phyloP scores from a whole-genome alignment of 2,113 vertebrate species.

The Guaruba guarouba region DNA sequence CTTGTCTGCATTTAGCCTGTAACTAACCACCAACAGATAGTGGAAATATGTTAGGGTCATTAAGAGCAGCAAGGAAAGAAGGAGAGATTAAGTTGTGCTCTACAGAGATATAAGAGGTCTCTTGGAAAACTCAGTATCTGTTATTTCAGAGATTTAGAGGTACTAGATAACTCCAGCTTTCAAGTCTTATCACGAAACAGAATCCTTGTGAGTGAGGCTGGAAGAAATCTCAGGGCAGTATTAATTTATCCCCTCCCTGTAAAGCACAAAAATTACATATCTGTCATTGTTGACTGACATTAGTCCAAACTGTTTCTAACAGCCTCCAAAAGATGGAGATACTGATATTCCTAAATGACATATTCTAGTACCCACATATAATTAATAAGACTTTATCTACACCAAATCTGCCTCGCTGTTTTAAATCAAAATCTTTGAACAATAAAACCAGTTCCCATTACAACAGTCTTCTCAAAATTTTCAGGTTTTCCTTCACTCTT shows the following conservation, averaged over 20 bases:
- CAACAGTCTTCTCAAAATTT: background rate
- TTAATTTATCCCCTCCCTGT: background rate
- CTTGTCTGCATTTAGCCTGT: background rate
- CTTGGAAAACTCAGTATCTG: background rate
- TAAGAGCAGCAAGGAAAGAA: background rate
- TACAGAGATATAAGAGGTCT: background rate
- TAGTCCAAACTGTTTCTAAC: background rate
- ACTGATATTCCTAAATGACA: background rate
- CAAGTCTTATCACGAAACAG: background rate
- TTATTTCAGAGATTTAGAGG: background rate
- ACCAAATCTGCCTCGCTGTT: background rate
- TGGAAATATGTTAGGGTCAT: background rate
- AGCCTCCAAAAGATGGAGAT: background rate
- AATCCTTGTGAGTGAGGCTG: background rate
- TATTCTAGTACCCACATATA: background rate
- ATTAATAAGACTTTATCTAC: background rate
- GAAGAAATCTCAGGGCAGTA: background rate
- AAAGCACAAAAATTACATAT: background rate
- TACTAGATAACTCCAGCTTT: background rate
- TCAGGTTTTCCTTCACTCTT: background rate
- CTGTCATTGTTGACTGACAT: background rate
- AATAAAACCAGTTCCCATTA: background rate
- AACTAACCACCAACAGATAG: background rate
- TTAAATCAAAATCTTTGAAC: background rate
- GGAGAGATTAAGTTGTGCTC: background rate